phyloP scores from a whole-genome alignment of 2,888 invertebrate genomes.

The Noctua fimbriata region DNA sequence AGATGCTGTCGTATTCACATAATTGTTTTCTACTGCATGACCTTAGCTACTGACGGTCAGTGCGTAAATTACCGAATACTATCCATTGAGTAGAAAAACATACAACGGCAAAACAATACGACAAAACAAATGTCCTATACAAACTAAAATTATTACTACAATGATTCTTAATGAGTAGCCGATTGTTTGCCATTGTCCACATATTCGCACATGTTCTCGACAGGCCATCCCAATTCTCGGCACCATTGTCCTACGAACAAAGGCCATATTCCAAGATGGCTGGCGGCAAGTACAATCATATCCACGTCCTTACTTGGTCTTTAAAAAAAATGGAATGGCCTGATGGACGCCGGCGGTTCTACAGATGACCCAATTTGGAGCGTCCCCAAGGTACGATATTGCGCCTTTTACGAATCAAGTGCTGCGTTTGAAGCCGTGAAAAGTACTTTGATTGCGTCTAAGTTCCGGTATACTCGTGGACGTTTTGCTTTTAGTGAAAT shows the following conservation, averaged over 20 bases:
- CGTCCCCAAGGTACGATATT: conserved; percentile 75
- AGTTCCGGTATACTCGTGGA: conserved; percentile 45
- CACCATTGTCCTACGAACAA: conserved; percentile 84
- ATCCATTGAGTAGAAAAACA: conserved; percentile 52
- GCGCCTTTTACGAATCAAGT: conserved; percentile 73
- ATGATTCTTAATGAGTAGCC: conserved; percentile 74
- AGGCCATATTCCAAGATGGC: conserved; percentile 77
- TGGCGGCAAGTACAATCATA: conserved; percentile 66
- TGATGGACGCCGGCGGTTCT: conserved; percentile 44
- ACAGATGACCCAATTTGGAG: conserved; percentile 73
- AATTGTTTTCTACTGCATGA: conserved; percentile 48
- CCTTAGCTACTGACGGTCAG: conserved; percentile 44
- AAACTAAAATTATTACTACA: conserved; percentile 65
- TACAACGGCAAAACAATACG: conserved; percentile 48
- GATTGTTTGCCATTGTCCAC: conserved; percentile 82
- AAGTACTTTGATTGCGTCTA: conserved; percentile 63
- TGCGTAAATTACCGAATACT: conserved; percentile 51
- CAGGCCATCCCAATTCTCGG: conserved; percentile 82
- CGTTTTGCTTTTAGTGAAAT: conserved; percentile 55
- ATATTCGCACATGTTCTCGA: conserved; percentile 77
- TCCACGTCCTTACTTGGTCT: conserved; percentile 64
- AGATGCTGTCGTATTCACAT: conserved; percentile 42
- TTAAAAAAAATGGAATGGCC: conserved; percentile 61
- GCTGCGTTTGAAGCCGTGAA: conserved; percentile 58
- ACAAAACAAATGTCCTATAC: conserved; percentile 63